Percentiles rank a stretch among this genome's conserved stretches.
Evolutionary conservation across 1,140 invertebrate species (phyloP).

Genomic region (Streblospio benedicti): DNA sequence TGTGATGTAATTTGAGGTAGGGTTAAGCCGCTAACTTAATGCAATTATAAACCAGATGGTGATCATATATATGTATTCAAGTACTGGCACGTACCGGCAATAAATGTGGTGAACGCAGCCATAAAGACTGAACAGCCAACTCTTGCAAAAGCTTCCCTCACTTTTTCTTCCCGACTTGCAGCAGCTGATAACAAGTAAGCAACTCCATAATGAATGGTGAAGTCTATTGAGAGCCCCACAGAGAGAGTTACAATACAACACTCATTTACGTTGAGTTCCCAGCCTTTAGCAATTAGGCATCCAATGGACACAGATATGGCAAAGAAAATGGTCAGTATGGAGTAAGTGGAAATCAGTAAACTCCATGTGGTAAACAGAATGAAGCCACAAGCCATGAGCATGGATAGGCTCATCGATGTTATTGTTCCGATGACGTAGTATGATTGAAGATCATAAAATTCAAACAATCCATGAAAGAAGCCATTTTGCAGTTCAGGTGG

Average conservation of each 20-base stretch:
- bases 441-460: constrained; percentile 84
- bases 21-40: too few relatives aligned
- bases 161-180: constrained; percentile 14
- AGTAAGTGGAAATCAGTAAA: constrained; percentile 72
- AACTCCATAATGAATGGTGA: constrained; percentile 86
- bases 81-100: constrained; percentile 84
- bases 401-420: constrained; percentile 68
- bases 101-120: constrained; percentile 81
- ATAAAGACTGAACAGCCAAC: constrained; percentile 83
- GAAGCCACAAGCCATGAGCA: constrained; percentile 67
- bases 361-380: constrained; percentile 80
- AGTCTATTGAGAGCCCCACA: constrained; percentile 91
- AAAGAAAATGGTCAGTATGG: constrained; percentile 72
- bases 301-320: constrained; percentile 79
- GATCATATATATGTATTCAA: too few relatives aligned
- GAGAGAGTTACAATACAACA: constrained; percentile 86
- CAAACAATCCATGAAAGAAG: constrained; percentile 71
- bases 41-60: too few relatives aligned
- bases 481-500: constrained; percentile 69
- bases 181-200: constrained; percentile 60
- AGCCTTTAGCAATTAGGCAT: constrained; percentile 72
- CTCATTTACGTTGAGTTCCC: constrained; percentile 92
- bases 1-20: too few relatives aligned
- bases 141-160: constrained; percentile 56
- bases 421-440: constrained; percentile 74